Percentiles rank a stretch among this genome's conserved stretches.
phyloP scores from a whole-genome alignment of 37 sponge, comb jelly and placozoan species.

The Ianthella basta region DNA sequence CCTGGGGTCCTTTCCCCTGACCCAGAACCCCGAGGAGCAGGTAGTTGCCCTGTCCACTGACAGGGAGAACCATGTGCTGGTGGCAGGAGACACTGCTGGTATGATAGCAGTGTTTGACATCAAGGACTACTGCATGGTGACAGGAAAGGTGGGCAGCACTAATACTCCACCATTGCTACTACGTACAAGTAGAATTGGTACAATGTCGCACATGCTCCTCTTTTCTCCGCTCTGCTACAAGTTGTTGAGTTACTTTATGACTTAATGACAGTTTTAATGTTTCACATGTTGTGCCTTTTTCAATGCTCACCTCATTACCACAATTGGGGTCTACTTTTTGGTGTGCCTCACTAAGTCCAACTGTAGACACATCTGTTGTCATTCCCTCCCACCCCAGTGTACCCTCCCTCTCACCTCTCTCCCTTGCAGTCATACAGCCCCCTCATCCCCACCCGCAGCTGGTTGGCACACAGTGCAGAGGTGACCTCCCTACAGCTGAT shows the following conservation, averaged over 20 bases:
- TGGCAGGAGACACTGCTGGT: slow-evolving; percentile 94
- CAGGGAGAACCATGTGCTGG: slow-evolving; percentile 54
- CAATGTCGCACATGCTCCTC: too few relatives aligned
- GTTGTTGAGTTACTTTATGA: too few relatives aligned
- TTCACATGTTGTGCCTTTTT: too few relatives aligned
- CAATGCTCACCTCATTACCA: too few relatives aligned
- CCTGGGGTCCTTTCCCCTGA: slow-evolving; percentile 73
- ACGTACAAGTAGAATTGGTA: too few relatives aligned
- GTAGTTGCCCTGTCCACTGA: slow-evolving; percentile 87
- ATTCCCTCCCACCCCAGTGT: too few relatives aligned
- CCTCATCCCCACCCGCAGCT: slow-evolving; percentile 30
- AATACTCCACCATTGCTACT: too few relatives aligned
- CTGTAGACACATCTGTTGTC: too few relatives aligned
- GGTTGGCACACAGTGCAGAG: slow-evolving; percentile 84
- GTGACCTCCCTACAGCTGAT: slow-evolving; percentile 70
- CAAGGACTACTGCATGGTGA: slow-evolving; percentile 41
- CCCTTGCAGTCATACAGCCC: background rate
- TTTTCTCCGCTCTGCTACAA: too few relatives aligned
- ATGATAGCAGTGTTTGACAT: slow-evolving; percentile 83
- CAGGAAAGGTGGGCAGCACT: background rate
- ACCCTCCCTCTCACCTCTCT: background rate
- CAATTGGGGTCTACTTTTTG: too few relatives aligned
- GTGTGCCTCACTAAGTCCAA: too few relatives aligned
- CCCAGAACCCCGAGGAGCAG: slow-evolving; percentile 74
- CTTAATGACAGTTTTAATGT: background rate